Base-by-base conservation (phyloP, 2,797 vertebrate species). In the Phalanger gymnotis region DNA sequence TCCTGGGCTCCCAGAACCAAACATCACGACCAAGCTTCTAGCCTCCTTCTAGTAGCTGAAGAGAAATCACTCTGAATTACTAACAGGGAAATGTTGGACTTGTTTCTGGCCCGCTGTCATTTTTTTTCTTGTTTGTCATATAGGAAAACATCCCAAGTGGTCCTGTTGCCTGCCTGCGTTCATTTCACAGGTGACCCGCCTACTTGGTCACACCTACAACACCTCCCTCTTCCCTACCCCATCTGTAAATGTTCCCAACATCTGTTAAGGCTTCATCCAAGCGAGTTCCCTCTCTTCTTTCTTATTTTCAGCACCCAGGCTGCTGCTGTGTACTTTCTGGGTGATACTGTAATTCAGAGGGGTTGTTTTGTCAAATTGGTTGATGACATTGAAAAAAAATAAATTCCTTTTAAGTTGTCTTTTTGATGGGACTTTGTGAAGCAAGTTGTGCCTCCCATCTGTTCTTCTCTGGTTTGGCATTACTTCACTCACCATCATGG, bases 351-450 rank as follows among this genome's bases (percentile, higher is more conserved):
- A 96, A 94, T n/a, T 55, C 91, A 96, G 95, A 98, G 94, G 92
- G 95, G 92, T 61, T 96, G 97, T 96, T 98, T 97, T 97, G 96
- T 98, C 95, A 96, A 95, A 92, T 94, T 96, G 92, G 92, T 94
- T 95, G 89, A 96, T 90, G 97, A 57, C 92, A 95, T 73, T 90
- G 66, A 34, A 97, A 97, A 97, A n/a, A 94, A 56, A 94, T 96
- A 94, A 54, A 94, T 96, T 96, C 94, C 52, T 87, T 96, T 97
- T 95, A 96, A 94, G 95, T 97, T 96, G 95, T 97, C 90, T 95
- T 28, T 91, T 95, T 97, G 53, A 93, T 94, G 31, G 40, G 40
- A 87, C 25, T 47, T 87, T 87, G 40, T 51, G 73, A 87, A 7
- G 73, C 40, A 51, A 91, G 95, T 94, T 95, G 93, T 96, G 95